These are phyloP conservation scores for Aplochiton taeniatus DNA, from an alignment of 2,797 vertebrate species.

Conservation along the genomic window DNA sequence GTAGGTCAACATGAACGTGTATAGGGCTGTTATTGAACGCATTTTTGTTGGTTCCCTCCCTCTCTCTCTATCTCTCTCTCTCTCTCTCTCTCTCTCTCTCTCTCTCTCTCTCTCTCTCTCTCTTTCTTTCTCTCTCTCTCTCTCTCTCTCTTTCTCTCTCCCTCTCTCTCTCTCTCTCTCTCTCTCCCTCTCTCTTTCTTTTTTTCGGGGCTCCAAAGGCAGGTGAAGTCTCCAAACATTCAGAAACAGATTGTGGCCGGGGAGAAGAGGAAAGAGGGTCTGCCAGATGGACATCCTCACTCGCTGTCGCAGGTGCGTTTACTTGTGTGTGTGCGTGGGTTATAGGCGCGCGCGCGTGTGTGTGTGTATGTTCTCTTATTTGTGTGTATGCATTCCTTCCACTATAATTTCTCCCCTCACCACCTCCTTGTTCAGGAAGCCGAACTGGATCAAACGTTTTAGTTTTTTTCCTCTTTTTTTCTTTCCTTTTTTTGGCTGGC, in stretches of 20 bases:
- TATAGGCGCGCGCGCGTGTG: background rate
- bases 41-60: background rate
- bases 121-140: background rate
- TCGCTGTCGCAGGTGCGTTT: constrained; percentile 68
- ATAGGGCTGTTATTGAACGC: background rate
- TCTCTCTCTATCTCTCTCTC: constrained; percentile 21
- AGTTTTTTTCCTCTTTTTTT: constrained; percentile 8
- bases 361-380: constrained; percentile 17
- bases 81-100: constrained; percentile 12
- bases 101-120: background rate
- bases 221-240: constrained; percentile 70
- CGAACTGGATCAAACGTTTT: constrained; percentile 18
- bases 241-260: constrained; percentile 63
- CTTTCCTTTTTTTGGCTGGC: background rate
- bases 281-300: constrained; percentile 66
- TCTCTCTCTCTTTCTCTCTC: constrained; percentile 14
- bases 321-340: no score
- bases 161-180: background rate
- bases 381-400: constrained; percentile 20
- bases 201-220: constrained; percentile 58
- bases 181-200: constrained; percentile 26
- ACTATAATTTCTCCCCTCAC: constrained; percentile 38
- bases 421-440: constrained; percentile 29
- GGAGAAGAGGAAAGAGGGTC: constrained; percentile 62
- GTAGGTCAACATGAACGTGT: no score